Percentiles rank a stretch among this genome's conserved stretches.
These are phyloP conservation scores for Bradypodion ventrale DNA, from an alignment of 2,797 vertebrate species.

Conservation along the genomic window DNA sequence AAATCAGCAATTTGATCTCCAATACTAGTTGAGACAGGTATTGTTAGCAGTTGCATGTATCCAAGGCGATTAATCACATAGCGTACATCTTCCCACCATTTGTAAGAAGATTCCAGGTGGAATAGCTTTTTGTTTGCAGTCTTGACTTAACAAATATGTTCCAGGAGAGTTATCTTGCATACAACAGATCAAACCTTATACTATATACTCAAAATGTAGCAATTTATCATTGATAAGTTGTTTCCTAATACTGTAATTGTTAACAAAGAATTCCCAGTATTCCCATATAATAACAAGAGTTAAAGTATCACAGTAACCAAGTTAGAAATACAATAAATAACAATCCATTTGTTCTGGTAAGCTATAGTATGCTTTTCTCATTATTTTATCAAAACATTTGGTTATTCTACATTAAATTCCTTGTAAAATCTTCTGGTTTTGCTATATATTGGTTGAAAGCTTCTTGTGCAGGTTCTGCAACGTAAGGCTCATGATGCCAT, in stretches of 20 bases:
- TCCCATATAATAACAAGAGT: neutral
- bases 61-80: conserved; percentile 4
- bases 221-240: neutral
- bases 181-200: neutral
- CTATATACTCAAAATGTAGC: neutral
- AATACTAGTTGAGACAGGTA: neutral
- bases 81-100: neutral
- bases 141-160: neutral
- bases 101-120: neutral
- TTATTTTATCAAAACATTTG: neutral
- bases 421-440: neutral
- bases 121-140: neutral
- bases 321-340: neutral
- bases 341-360: neutral
- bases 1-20: neutral
- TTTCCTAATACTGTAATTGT: neutral
- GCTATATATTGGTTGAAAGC: neutral
- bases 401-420: neutral
- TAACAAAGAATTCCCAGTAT: neutral
- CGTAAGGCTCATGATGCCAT: no score
- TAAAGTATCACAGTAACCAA: neutral
- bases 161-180: neutral
- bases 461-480: no score
- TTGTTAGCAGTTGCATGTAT: neutral
- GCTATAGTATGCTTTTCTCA: neutral